Base-by-base conservation (phyloP, 1,140 invertebrate species). In the Drosophila novamexicana region DNA sequence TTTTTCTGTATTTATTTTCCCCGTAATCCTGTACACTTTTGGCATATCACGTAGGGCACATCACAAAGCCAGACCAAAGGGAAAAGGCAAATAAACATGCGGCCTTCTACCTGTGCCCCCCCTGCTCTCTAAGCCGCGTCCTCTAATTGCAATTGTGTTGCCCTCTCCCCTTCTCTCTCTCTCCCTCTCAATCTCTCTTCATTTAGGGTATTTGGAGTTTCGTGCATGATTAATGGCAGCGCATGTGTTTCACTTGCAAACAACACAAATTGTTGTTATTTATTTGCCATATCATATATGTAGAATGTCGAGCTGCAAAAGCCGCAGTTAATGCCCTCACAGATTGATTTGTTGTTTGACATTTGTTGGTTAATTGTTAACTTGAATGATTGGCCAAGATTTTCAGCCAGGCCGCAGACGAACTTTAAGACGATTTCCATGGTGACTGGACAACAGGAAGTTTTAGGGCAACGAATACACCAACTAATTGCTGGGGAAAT, bases 361-460 rank as follows among this genome's bases (percentile, higher is more conserved):
- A 62, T 85, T 63, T 64, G 52, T 63, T 71, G 49, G 59, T 69
- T 88, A 88, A 89, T 89, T 88, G 83, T 78, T 88, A 66, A 65
- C 73, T 89, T 84, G 77, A 74, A 89, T 89, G 84, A 89, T 89
- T 89, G 70, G 84, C 77, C 73, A 89, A 88, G 42, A 69, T 67
- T 77, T 70, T 71, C 64, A 12, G 0, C n/a, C 9, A 34, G 47
- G 58, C 39, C 10, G 39, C 32, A 61, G 68, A 66, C 39, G 44
- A 66, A 79, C 65, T 74, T 80, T 88, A 89, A 88, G 80, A 49
- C 79, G 70, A 88, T 84, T 79, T 70, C 32, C 54, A 53, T 53
- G 47, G 16, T 68, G 72, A 71, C 67, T 63, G 14, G 59, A 42
- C 59, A 64, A 67, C 70, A 72, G 74, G 74, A 77, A 77, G 63